A percentile compares a stretch with the other conserved stretches of the same genome.
phyloP scores from a whole-genome alignment of 1,140 invertebrate species.

The Dinoponera quadriceps region DNA sequence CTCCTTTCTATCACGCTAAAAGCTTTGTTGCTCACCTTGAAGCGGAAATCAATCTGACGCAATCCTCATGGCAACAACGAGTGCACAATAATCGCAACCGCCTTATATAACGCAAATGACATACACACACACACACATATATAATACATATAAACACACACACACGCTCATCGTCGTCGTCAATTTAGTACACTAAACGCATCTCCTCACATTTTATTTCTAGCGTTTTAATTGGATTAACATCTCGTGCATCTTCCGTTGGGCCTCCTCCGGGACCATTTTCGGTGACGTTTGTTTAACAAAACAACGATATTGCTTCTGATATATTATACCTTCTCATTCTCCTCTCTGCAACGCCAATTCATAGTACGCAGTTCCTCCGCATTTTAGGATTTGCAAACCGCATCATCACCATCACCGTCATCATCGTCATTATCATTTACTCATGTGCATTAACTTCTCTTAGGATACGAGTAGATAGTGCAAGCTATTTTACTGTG shows the following conservation, averaged over 20 bases:
- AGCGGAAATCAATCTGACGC: not conserved
- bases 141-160: too few species aligned
- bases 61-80: not conserved
- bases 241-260: not conserved
- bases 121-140: too few species aligned
- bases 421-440: not conserved
- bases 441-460: not conserved
- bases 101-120: slow-evolving; percentile 27
- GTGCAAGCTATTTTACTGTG: slow-evolving; percentile 1
- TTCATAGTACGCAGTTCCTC: not conserved
- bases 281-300: slow-evolving; percentile 5
- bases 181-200: slow-evolving; percentile 10
- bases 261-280: not conserved
- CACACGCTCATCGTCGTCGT: not conserved
- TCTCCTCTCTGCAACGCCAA: not conserved
- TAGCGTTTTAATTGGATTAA: slow-evolving; percentile 1
- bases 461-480: slow-evolving; percentile 26
- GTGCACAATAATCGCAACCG: slow-evolving; percentile 20
- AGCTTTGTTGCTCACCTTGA: slow-evolving; percentile 49
- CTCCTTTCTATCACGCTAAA: slow-evolving; percentile 54
- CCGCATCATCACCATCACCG: not conserved
- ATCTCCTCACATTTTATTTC: slow-evolving; percentile 17
- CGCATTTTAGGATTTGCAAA: not conserved
- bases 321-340: not conserved
- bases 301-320: not conserved